phyloP scores from a whole-genome alignment of 2,888 invertebrate species.

The Nebria brevicollis region DNA sequence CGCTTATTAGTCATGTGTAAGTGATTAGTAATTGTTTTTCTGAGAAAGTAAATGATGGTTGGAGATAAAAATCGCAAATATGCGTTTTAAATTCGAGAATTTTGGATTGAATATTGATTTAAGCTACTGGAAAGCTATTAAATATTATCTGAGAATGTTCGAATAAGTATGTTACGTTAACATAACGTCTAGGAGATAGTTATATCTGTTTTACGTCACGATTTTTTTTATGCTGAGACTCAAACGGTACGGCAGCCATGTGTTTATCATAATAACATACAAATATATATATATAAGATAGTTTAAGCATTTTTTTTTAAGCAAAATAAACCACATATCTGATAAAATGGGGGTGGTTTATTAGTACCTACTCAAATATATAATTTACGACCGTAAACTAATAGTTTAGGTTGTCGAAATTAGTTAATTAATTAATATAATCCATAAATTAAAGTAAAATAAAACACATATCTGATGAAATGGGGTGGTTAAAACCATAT shows the following conservation, averaged over 20 bases:
- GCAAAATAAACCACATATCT: background rate
- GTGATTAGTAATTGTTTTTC: too few relatives aligned
- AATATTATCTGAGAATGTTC: background rate
- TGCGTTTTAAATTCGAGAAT: too few relatives aligned
- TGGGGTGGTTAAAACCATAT: too few relatives aligned
- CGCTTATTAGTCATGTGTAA: too few relatives aligned
- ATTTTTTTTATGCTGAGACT: background rate
- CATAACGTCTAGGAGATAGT: background rate
- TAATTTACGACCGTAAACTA: too few relatives aligned
- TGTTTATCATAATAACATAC: conserved; percentile 5
- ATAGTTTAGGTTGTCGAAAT: too few relatives aligned
- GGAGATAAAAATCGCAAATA: too few relatives aligned
- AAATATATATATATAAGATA: background rate
- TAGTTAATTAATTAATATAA: too few relatives aligned
- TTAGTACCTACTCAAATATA: too few relatives aligned
- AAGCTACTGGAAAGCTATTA: background rate
- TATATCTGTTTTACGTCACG: conserved; percentile 19
- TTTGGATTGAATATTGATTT: background rate
- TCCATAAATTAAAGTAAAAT: too few relatives aligned
- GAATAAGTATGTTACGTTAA: background rate
- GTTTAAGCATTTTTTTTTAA: background rate
- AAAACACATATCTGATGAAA: too few relatives aligned
- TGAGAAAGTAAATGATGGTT: too few relatives aligned
- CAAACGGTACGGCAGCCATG: background rate
- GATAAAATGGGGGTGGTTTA: background rate